These are phyloP conservation scores for Aptenodytes patagonicus DNA, from an alignment of 2,113 vertebrate genomes.

Conservation along the genomic window DNA sequence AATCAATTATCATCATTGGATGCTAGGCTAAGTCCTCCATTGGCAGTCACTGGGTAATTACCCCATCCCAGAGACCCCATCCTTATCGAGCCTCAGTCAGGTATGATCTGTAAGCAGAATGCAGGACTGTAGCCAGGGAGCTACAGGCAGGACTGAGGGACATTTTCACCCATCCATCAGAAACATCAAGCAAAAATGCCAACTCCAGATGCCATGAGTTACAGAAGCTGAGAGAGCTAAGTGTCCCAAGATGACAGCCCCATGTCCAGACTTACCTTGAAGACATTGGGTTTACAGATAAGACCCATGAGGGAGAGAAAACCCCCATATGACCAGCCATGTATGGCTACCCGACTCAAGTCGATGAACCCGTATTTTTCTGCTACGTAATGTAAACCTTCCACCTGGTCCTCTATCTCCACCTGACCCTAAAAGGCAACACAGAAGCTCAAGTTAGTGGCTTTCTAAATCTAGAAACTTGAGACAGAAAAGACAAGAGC, in stretches of 20 bases:
- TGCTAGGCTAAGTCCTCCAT: neutral
- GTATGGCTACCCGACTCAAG: conserved; percentile 92
- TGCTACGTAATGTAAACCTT: conserved; percentile 92
- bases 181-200: neutral
- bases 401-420: conserved; percentile 97
- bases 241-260: neutral
- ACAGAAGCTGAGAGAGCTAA: neutral
- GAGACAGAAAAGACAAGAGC: neutral
- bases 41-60: neutral
- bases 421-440: conserved; percentile 85
- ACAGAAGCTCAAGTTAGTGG: neutral
- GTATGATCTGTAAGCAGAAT: neutral
- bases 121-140: neutral
- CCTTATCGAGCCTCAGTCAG: neutral
- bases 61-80: neutral
- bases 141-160: neutral
- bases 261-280: conserved; percentile 81
- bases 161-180: neutral
- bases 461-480: neutral
- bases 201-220: neutral
- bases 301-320: conserved; percentile 98
- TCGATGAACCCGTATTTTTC: conserved; percentile 95
- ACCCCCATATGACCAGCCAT: conserved; percentile 96
- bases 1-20: neutral
- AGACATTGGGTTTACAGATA: conserved; percentile 90